Evolutionary conservation across 2,888 invertebrate genomes (phyloP), one percentile per base, ranked within the genome.

Genomic region (Taphrorychus bicolor): DNA sequence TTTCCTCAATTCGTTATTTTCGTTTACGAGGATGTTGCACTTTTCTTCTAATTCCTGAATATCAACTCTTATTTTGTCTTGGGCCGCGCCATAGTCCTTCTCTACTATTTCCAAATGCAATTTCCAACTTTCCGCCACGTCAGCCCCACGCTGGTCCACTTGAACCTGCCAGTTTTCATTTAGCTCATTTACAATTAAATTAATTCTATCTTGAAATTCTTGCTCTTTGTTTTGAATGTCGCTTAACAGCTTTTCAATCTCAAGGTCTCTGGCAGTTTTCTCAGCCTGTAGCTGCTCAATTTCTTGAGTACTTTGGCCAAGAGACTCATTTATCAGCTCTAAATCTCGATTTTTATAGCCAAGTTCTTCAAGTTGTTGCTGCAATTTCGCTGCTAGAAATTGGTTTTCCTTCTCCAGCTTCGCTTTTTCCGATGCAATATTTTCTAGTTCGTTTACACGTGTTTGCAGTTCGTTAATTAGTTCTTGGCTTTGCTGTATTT

Each of bases 61-160:
- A 79, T 89, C 86, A 48, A 59, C 52, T 54, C 72, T 71, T n/a
- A 75, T 42, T 53, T 74, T 71, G 17, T 73, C 69, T 59, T 76
- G 74, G 5, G 70, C 41, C 0, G 63, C 82, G 67, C 84, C 82
- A 75, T 89, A 89, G 73, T 89, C 89, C 7, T 80, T 82, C 82
- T 90, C 89, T 45, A 88, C 85, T 73, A 85, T 84, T n/a, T 86
- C 83, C 64, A 90, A 78, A 79, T 91, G 90, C 71, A 87, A 84
- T 75, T 90, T 89, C 90, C 90, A 90, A 75, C 89, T 84, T 80
- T 88, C 87, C 7, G 90, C 89, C 65, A 91, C 87, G 82, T 90
- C 89, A 73, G 84, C 84, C 59, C 90, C 89, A 72, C 88, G 84
- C 54, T 90, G 88, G 76, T 90, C 89, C 22, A 89, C 85, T 64